Percentiles rank a stretch among this genome's conserved stretches.
phyloP scores from a whole-genome alignment of 35 echinoderm and acorn worm genomes.

The Acanthaster planci region DNA sequence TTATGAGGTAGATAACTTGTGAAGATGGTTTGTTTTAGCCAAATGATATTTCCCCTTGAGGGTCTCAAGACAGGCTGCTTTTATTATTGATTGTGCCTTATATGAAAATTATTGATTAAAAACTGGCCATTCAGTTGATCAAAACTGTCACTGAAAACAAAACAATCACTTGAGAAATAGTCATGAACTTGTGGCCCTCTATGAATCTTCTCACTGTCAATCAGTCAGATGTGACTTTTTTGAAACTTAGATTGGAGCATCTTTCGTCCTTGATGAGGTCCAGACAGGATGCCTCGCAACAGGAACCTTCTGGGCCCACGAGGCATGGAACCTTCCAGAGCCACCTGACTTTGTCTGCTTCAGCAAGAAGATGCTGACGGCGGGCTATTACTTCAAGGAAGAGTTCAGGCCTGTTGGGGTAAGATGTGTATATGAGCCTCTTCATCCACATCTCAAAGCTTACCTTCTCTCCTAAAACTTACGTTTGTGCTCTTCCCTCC shows the following conservation, averaged over 20 bases:
- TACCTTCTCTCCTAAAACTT: not conserved
- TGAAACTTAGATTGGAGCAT: slow-evolving; percentile 47
- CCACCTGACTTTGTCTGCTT: slow-evolving; percentile 80
- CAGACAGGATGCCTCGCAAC: slow-evolving; percentile 76
- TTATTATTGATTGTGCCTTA: too few species aligned
- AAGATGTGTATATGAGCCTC: slow-evolving; percentile 6
- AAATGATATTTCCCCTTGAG: too few species aligned
- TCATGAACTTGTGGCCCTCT: too few species aligned
- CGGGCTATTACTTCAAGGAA: slow-evolving; percentile 65
- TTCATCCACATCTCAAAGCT: not conserved
- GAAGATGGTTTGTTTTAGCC: too few species aligned
- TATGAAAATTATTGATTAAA: too few species aligned
- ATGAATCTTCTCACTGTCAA: too few species aligned
- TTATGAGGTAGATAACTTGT: too few species aligned
- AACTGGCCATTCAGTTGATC: too few species aligned
- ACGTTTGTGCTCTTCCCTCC: not conserved
- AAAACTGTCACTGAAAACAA: too few species aligned
- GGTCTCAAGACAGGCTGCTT: too few species aligned
- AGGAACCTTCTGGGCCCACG: slow-evolving; percentile 75
- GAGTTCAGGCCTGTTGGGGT: slow-evolving; percentile 28
- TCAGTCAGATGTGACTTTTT: too few species aligned
- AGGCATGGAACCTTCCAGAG: slow-evolving; percentile 70
- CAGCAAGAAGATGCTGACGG: slow-evolving; percentile 84
- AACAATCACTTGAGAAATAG: too few species aligned
- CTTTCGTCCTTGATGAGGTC: slow-evolving; percentile 71